phyloP scores from a whole-genome alignment of 2,888 invertebrate species.

The Hermaeophaga mercurialis region DNA sequence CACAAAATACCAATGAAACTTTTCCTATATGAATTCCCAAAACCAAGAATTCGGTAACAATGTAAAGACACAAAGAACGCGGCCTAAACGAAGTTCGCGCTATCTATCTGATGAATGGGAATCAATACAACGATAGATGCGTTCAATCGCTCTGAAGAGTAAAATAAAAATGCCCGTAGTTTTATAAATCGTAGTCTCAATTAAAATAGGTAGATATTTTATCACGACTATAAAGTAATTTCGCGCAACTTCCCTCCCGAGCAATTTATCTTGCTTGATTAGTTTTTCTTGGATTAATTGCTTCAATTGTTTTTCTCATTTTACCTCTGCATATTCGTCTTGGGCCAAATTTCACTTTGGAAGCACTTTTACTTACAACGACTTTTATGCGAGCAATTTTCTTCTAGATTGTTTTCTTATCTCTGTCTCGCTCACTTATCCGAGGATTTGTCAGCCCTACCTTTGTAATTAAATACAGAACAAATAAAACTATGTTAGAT shows the following conservation, averaged over 20 bases:
- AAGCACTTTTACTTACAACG: slow-evolving; percentile 51
- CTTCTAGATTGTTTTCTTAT: slow-evolving; percentile 46
- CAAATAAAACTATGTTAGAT: slow-evolving; percentile 39
- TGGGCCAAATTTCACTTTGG: slow-evolving; percentile 53
- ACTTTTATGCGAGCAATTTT: slow-evolving; percentile 48
- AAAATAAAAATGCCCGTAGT: slow-evolving; percentile 37
- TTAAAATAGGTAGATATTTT: slow-evolving; percentile 59
- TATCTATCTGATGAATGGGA: slow-evolving; percentile 1
- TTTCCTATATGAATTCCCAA: too few species aligned
- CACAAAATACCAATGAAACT: too few species aligned
- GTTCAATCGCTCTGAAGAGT: background rate
- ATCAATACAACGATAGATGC: slow-evolving; percentile 6
- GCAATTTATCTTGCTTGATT: slow-evolving; percentile 60
- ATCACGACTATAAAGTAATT: slow-evolving; percentile 59
- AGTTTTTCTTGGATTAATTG: slow-evolving; percentile 61
- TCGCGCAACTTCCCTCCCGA: slow-evolving; percentile 51
- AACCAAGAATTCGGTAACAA: too few species aligned
- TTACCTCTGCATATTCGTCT: slow-evolving; percentile 57
- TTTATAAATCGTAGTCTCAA: slow-evolving; percentile 56
- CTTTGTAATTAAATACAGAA: slow-evolving; percentile 41
- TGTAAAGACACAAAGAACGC: background rate
- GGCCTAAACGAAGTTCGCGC: background rate
- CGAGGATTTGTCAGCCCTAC: slow-evolving; percentile 37
- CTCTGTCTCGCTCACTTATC: slow-evolving; percentile 30
- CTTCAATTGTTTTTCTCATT: slow-evolving; percentile 59